phyloP scores from a whole-genome alignment of 2,113 vertebrate species.

The Otus sunia region DNA sequence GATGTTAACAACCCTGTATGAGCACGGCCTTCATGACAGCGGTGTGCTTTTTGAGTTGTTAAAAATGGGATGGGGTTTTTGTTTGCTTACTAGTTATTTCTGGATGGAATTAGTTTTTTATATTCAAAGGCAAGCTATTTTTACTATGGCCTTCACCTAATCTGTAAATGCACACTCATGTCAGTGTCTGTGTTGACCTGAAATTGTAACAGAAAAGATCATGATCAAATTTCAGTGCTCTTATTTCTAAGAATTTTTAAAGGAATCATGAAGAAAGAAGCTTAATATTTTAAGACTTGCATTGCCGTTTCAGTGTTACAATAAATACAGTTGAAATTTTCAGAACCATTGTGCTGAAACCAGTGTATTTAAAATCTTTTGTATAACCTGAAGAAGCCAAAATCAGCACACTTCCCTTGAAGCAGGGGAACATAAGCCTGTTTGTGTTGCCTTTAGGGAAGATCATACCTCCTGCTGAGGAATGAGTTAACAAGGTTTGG shows the following conservation, averaged over 20 bases:
- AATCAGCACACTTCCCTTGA: not conserved
- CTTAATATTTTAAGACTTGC: not conserved
- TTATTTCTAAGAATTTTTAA: not conserved
- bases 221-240: not conserved
- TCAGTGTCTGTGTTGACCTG: not conserved
- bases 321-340: not conserved
- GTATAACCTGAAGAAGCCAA: not conserved
- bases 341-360: not conserved
- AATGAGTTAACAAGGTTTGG: not conserved
- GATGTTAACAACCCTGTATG: too few species aligned
- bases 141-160: not conserved
- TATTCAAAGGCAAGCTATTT: not conserved
- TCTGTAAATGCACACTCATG: not conserved
- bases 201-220: not conserved
- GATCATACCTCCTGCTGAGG: not conserved
- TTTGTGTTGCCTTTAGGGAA: not conserved
- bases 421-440: not conserved
- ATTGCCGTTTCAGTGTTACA: not conserved
- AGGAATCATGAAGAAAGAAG: not conserved
- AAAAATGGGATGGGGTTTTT: not conserved
- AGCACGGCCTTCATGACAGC: not conserved
- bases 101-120: not conserved
- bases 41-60: not conserved
- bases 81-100: not conserved
- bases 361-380: not conserved